Evolutionary conservation across 2,113 vertebrate species (phyloP).

Genomic region (Perognathus longimembris): DNA sequence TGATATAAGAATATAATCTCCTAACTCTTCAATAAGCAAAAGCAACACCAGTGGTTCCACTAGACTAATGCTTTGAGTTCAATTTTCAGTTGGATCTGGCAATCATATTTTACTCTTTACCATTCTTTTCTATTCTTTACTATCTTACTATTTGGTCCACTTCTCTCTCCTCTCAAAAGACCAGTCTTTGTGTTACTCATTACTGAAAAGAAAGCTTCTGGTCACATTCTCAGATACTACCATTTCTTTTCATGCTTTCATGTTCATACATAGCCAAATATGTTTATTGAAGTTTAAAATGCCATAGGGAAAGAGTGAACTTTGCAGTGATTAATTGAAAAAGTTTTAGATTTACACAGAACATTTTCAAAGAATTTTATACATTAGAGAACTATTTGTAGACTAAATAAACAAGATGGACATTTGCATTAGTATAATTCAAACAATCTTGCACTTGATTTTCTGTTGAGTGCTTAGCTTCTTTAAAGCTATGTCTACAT

Average conservation of each 20-base stretch:
- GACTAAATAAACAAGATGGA: constrained; percentile 47
- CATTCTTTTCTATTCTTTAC: background rate
- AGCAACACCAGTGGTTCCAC: background rate
- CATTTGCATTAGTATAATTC: constrained; percentile 11
- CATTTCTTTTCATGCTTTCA: background rate
- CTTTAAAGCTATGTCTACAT: constrained; percentile 43
- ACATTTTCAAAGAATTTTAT: constrained; percentile 67
- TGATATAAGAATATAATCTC: background rate
- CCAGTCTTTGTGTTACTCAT: background rate
- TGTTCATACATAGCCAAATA: constrained; percentile 62
- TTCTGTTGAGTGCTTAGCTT: constrained; percentile 14
- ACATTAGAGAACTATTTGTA: constrained; percentile 53
- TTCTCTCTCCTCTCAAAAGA: background rate
- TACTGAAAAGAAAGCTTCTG: background rate
- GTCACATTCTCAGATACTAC: constrained; percentile 59
- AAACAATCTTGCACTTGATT: constrained; percentile 28
- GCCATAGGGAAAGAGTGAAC: constrained; percentile 74
- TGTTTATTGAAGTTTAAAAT: constrained; percentile 71
- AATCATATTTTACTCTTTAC: constrained; percentile 4
- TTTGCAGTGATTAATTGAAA: constrained; percentile 80
- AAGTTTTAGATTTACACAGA: constrained; percentile 75
- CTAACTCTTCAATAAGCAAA: constrained; percentile 20
- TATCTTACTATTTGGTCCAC: background rate
- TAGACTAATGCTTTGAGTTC: constrained; percentile 21
- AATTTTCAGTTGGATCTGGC: background rate